A percentile compares a stretch with the other conserved stretches of the same genome.
Evolutionary conservation across 2,797 vertebrate species (phyloP).

Genomic region (Acrossocheilus wenchowensis): DNA sequence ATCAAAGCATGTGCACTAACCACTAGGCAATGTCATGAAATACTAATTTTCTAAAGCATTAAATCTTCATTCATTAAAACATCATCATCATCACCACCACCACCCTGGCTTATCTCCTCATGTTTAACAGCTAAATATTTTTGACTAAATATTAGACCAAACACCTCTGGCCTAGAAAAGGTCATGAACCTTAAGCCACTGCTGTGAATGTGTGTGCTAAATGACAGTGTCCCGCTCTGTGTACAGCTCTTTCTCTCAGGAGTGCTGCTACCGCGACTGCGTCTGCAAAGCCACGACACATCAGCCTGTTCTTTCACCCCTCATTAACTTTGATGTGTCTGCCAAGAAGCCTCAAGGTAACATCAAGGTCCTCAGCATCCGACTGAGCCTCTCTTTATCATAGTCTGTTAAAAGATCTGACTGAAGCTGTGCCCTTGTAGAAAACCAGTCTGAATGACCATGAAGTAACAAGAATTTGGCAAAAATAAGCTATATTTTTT

Average conservation of each 20-base stretch:
- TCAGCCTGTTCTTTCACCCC: conserved; percentile 61
- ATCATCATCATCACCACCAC: not conserved
- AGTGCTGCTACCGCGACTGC: conserved; percentile 36
- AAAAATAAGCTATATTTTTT: too few species aligned
- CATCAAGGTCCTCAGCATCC: conserved; percentile 56
- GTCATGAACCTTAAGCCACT: conserved; percentile 24
- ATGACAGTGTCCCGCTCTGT: conserved; percentile 28
- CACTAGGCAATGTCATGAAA: not conserved
- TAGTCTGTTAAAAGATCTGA: conserved; percentile 41
- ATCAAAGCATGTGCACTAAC: not conserved
- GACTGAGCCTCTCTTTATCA: conserved; percentile 33
- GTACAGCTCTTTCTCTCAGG: conserved; percentile 35
- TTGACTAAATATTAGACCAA: not conserved
- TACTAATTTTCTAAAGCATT: not conserved
- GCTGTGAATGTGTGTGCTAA: conserved; percentile 4
- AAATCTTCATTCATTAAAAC: not conserved
- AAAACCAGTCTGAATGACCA: conserved; percentile 14
- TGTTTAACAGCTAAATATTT: conserved; percentile 1
- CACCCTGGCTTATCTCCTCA: not conserved
- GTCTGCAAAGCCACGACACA: conserved; percentile 50
- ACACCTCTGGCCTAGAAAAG: not conserved
- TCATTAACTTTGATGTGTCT: conserved; percentile 63
- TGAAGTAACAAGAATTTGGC: not conserved
- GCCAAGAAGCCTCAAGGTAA: conserved; percentile 63
- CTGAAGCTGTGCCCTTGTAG: conserved; percentile 2